Percentiles rank a stretch among this genome's conserved stretches.
phyloP scores from a whole-genome alignment of 2,113 vertebrate genomes.

The Trachemys scripta region DNA sequence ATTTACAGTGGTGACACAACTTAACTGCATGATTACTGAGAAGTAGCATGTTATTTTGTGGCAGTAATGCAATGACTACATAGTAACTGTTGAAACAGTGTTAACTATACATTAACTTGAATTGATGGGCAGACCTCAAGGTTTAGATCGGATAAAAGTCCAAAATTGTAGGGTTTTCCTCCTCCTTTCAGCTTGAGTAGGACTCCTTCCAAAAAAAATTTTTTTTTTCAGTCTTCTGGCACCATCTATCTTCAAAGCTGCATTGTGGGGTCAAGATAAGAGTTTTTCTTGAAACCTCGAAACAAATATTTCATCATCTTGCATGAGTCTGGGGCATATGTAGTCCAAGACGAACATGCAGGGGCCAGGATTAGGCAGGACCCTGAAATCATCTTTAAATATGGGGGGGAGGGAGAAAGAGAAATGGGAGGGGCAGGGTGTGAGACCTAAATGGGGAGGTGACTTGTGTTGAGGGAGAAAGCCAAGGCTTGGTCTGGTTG shows the following conservation, averaged over 20 bases:
- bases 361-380: not conserved
- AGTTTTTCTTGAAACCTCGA: not conserved
- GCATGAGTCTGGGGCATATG: not conserved
- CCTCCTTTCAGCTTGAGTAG: not conserved
- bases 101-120: not conserved
- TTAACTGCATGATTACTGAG: not conserved
- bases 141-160: not conserved
- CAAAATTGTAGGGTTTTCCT: not conserved
- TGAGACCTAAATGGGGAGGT: not conserved
- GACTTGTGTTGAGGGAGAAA: not conserved
- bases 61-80: not conserved
- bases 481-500: not conserved
- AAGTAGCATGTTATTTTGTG: not conserved
- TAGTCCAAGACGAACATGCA: not conserved
- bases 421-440: not conserved
- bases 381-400: not conserved
- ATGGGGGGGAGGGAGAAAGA: not conserved
- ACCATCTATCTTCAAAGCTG: not conserved
- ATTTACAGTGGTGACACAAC: not conserved
- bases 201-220: not conserved
- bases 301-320: not conserved
- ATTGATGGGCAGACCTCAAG: not conserved
- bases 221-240: not conserved
- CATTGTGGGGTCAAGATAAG: not conserved
- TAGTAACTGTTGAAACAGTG: not conserved